These are phyloP conservation scores for Macrosoma leucophasiata DNA, from an alignment of 2,888 invertebrate genomes.

Conservation along the genomic window DNA sequence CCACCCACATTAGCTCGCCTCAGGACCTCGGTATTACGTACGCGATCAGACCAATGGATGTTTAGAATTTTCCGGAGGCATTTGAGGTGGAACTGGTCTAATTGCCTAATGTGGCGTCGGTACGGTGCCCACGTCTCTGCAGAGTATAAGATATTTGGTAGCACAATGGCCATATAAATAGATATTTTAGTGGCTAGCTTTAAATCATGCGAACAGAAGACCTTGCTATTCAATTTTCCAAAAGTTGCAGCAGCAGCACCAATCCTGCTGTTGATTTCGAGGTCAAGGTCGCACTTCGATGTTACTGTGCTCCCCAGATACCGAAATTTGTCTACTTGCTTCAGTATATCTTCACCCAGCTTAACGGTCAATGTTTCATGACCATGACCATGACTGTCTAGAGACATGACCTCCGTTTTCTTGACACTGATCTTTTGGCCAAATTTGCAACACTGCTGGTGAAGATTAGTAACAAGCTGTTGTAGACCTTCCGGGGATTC, in stretches of 20 bases:
- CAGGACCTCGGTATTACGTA: background rate
- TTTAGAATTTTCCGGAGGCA: background rate
- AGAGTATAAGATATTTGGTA: background rate
- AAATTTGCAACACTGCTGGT: too few relatives aligned
- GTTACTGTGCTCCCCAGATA: slow-evolving; percentile 17
- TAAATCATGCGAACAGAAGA: slow-evolving; percentile 19
- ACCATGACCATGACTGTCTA: slow-evolving; percentile 9
- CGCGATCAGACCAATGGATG: too few relatives aligned
- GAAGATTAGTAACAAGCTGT: slow-evolving; percentile 10
- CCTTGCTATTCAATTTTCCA: slow-evolving; percentile 18
- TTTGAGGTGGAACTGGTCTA: background rate
- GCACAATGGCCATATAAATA: background rate
- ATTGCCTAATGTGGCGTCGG: too few relatives aligned
- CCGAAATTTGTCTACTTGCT: slow-evolving; percentile 18
- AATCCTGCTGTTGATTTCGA: slow-evolving; percentile 20
- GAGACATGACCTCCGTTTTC: slow-evolving; percentile 19
- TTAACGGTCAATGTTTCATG: slow-evolving; percentile 6
- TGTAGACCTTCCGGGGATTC: slow-evolving; percentile 18
- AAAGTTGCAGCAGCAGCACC: slow-evolving; percentile 21
- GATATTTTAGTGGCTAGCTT: slow-evolving; percentile 9
- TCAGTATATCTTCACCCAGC: slow-evolving; percentile 10
- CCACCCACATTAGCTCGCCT: background rate
- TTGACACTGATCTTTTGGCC: slow-evolving; percentile 22
- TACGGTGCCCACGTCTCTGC: background rate
- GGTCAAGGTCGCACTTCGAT: slow-evolving; percentile 15